Evolutionary conservation across 2,888 invertebrate species (phyloP), one percentile per base, ranked within the genome.

Genomic region (Linnaemya vulpina): DNA sequence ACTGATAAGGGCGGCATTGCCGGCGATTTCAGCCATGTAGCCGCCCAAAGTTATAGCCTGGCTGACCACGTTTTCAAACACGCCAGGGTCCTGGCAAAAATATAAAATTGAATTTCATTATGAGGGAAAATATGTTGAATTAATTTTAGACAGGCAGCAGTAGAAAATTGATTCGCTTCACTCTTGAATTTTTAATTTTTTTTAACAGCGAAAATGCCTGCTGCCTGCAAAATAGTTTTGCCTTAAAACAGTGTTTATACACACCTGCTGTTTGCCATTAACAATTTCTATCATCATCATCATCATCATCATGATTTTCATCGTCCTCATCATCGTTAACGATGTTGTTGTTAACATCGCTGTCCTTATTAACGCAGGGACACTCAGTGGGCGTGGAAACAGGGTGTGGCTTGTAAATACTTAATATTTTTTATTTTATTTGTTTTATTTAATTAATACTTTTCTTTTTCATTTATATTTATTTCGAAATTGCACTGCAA

Each of bases 11-110:
- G 25, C 87, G 13, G 89, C 89, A 13, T 88, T 87, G 40, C 88
- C 87, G 5, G 89, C 25, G 0, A 77, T 73, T 17, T 87, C 87
- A 4, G 87, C 89, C 75, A 90, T 43, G 8, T 88, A 88, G 13
- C 87, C 84, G 2, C 88, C 89, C n/a, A 87, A 77, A 7, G 70
- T 0, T 11, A 73, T 0, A 1, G 84, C 46, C 22, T 49, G 22
- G 22, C 15, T 55, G 17, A 63, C 87, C 4, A 88, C 11, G 8
- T 86, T 65, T 25, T 88, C 89, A 4, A 90, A 35, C 10, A 68
- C 1, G 35, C 3, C 17, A 11, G 73, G 1, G 0, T 49, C 60
- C 81, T 82, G n/a, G n/a, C n/a, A n/a, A n/a, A n/a, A n/a, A n/a
- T n/a, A n/a, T n/a, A n/a, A n/a, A n/a, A n/a, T n/a, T n/a, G n/a